A percentile compares a stretch with the other conserved stretches of the same genome.
These are phyloP conservation scores for Xylophagus ater DNA, from an alignment of 2,888 invertebrate species.

Conservation along the genomic window DNA sequence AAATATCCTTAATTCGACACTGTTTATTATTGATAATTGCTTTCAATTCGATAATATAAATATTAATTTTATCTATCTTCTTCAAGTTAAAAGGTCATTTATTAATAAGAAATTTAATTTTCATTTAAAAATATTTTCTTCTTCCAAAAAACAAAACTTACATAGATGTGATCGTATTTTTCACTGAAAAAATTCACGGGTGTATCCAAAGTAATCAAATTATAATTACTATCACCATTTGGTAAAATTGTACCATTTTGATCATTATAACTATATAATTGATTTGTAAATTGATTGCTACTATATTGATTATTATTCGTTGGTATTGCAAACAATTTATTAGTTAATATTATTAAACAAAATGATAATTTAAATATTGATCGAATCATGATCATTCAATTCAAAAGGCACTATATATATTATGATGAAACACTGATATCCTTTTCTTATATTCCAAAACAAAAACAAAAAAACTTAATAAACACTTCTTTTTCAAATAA, in stretches of 20 bases:
- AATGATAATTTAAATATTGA: background rate
- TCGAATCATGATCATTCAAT: background rate
- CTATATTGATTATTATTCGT: background rate
- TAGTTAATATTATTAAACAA: background rate
- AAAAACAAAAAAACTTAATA: background rate
- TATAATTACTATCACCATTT: constrained; percentile 32
- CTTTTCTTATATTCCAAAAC: background rate
- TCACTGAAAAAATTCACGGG: constrained; percentile 73
- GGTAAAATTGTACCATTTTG: constrained; percentile 21
- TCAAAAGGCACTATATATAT: constrained; percentile 3
- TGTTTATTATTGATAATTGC: too few relatives aligned
- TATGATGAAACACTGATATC: constrained; percentile 9
- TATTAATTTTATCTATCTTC: too few relatives aligned
- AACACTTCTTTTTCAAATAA: background rate
- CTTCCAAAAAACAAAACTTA: too few relatives aligned
- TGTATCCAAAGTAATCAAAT: constrained; percentile 29
- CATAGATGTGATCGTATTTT: constrained; percentile 63
- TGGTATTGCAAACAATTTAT: background rate
- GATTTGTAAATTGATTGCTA: constrained; percentile 4
- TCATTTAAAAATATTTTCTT: too few relatives aligned
- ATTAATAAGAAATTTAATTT: too few relatives aligned
- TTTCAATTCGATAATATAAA: too few relatives aligned
- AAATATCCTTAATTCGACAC: too few relatives aligned
- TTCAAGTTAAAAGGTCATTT: too few relatives aligned
- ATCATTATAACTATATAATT: constrained; percentile 14